A percentile compares a stretch with the other conserved stretches of the same genome.
These are phyloP conservation scores for Meloidogyne hapla DNA, from an alignment of 1,140 invertebrate genomes.

Conservation along the genomic window DNA sequence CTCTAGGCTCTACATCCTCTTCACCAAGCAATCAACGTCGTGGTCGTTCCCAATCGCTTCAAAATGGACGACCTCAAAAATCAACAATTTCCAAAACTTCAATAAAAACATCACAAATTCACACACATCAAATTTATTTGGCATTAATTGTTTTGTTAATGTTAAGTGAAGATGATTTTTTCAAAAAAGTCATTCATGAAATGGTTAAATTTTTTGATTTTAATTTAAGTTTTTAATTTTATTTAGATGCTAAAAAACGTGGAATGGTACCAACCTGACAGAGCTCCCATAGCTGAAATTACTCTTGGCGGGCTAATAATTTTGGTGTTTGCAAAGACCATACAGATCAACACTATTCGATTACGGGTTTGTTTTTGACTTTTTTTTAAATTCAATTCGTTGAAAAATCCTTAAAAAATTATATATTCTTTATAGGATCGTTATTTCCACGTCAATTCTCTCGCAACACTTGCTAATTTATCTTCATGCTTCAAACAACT, in stretches of 20 bases:
- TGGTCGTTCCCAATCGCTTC: conserved; percentile 20
- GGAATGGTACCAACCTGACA: conserved; percentile 75
- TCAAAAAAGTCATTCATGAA: conserved; percentile 89
- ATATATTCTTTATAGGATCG: conserved; percentile 72
- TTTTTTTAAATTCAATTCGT: too few species aligned
- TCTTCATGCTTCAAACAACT: conserved; percentile 86
- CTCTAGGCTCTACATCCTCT: conserved; percentile 1
- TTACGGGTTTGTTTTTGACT: conserved; percentile 73
- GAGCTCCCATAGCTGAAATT: conserved; percentile 54
- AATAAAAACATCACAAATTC: conserved; percentile 1
- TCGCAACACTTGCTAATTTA: conserved; percentile 97
- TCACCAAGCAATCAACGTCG: neutral
- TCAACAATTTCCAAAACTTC: neutral
- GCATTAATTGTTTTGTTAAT: conserved; percentile 93
- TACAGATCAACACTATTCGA: conserved; percentile 95
- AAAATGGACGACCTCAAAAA: conserved; percentile 5
- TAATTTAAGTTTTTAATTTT: conserved; percentile 15
- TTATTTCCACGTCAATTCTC: conserved; percentile 91
- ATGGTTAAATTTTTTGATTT: conserved; percentile 74
- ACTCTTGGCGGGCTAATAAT: conserved; percentile 92
- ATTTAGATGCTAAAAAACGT: conserved; percentile 80
- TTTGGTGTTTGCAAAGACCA: conserved; percentile 87
- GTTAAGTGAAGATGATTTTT: conserved; percentile 90
- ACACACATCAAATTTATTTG: conserved; percentile 93
- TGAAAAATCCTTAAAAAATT: neutral